Evolutionary conservation across 2,113 vertebrate species (phyloP), one percentile per base, ranked within the genome.

Genomic region (Phocoena phocoena): DNA sequence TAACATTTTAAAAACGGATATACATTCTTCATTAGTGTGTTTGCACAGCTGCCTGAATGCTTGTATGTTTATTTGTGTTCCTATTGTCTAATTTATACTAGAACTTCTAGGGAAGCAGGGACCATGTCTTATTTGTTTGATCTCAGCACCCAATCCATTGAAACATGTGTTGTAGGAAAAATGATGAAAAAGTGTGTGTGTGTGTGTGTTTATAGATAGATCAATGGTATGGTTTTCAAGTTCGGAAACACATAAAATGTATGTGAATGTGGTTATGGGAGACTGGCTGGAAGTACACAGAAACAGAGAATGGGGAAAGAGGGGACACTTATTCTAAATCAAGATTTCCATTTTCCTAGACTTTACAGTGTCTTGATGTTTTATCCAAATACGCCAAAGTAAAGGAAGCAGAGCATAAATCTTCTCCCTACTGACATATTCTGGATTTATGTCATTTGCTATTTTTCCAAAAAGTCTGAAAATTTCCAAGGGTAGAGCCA

Each of bases 271-370:
- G 12, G 36, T 26, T 88, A 65, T 68, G 6, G 31, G 21, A 84
- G 53, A 93, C 3, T 82, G 41, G 5, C 60, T 88, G 6, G 23
- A 85, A 91, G 73, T 79, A 92, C 95, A 67, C 25, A 70, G 41
- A 88, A 87, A 33, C 70, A 17, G 41, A 86, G 41, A 93, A 53
- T 65, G 5, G 36, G 28, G 41, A 90, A 28, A 85, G 36, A 89
- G 5, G 33, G 1, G 55, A 91, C 11, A 65, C 21, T 93, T 68
- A 68, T 90, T 95, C 96, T 86, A 96, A 93, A 86, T 62, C 55
- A 95, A 89, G 67, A 50, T 95, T 95, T 95, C 25, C 58, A 93
- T 96, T 97, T 97, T 94, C 71, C 91, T 96, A 97, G 50, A 96
- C 65, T 89, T 91, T 95, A 79, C 23, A 84, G 70, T 76, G 28